Conservation (phyloP, 2,113 vertebrate species). For the Aix galericulata region DNA sequence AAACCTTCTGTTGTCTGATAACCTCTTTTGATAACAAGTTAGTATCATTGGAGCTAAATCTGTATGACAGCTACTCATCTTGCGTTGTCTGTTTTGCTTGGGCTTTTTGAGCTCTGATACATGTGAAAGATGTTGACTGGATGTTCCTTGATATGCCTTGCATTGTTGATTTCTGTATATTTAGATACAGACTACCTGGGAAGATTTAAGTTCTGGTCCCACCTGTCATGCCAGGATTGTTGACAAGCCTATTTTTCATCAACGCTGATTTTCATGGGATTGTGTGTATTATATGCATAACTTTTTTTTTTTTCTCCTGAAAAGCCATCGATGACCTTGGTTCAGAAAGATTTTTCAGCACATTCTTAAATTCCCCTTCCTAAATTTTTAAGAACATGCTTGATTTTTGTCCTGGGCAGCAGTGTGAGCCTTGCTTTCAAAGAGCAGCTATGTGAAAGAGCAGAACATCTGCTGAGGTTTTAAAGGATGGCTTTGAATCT, state of each 20-base stretch:
- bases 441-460: not conserved
- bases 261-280: not conserved
- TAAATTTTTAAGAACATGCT: not conserved
- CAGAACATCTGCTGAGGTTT: not conserved
- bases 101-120: not conserved
- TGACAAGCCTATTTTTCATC: not conserved
- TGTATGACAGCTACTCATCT: not conserved
- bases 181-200: not conserved
- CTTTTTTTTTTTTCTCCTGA: not conserved
- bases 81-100: not conserved
- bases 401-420: not conserved
- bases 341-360: not conserved
- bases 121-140: not conserved
- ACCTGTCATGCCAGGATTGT: not conserved
- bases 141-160: not conserved
- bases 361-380: not conserved
- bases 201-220: not conserved
- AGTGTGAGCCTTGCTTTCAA: not conserved
- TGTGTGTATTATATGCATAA: not conserved
- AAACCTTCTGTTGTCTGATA: slow-evolving; percentile 14
- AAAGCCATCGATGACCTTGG: not conserved
- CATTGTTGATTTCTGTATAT: not conserved
- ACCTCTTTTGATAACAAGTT: not conserved
- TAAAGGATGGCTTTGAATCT: not conserved
- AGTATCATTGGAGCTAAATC: not conserved